Evolutionary conservation across 1,140 invertebrate genomes (phyloP).

Genomic region (Megathymus violae): DNA sequence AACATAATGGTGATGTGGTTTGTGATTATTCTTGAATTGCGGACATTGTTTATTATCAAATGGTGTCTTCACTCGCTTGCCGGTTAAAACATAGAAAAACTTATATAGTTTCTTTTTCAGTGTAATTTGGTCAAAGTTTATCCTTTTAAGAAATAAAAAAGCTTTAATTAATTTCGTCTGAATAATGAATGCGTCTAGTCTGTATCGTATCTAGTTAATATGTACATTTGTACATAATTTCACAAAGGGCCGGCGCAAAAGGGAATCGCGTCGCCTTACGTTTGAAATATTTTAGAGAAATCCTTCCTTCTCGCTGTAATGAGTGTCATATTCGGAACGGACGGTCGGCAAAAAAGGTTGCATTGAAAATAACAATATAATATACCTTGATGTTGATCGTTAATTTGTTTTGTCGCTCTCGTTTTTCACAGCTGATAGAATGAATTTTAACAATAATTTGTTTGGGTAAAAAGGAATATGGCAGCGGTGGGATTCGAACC

Average conservation of each 20-base stretch:
- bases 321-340: slow-evolving; percentile 78
- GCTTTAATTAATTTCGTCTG: background rate
- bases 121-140: no score
- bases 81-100: no score
- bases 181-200: slow-evolving; percentile 3
- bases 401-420: no score
- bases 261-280: slow-evolving; percentile 67
- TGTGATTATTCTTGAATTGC: no score
- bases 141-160: background rate
- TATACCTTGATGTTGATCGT: no score
- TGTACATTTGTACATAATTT: slow-evolving; percentile 59
- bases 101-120: no score
- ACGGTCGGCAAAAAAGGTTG: slow-evolving; percentile 54
- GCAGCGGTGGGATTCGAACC: slow-evolving; percentile 26
- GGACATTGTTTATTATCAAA: no score
- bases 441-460: no score
- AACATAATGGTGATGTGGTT: no score
- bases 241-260: slow-evolving; percentile 58
- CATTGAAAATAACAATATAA: background rate
- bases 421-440: no score
- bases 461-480: slow-evolving; percentile 3
- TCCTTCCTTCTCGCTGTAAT: slow-evolving; percentile 75
- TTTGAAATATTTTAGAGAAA: slow-evolving; percentile 83
- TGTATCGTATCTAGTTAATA: slow-evolving; percentile 23
- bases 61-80: no score